Evolutionary conservation across 1,140 invertebrate genomes (phyloP).

Genomic region (Apis mellifera): DNA sequence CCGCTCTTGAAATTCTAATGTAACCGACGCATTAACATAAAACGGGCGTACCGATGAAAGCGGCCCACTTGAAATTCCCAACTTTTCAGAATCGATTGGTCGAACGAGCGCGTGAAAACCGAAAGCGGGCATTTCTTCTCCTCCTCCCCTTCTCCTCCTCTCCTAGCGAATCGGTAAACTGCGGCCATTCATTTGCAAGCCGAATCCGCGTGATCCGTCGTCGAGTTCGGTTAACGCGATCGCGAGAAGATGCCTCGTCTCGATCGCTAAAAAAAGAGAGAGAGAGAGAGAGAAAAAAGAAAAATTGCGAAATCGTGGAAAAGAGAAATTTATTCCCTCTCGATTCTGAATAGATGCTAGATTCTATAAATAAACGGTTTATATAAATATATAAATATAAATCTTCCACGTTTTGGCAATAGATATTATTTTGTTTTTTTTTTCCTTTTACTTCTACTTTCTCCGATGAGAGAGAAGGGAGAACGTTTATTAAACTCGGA

Average conservation of each 20-base stretch:
- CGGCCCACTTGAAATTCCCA: constrained; percentile 8
- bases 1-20: constrained; percentile 36
- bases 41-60: constrained; percentile 19
- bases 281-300: background rate
- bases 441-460: no score
- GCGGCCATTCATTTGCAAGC: constrained; percentile 20
- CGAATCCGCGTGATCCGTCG: constrained; percentile 19
- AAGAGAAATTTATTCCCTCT: constrained; percentile 24
- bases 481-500: no score
- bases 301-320: constrained; percentile 30
- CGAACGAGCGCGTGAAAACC: background rate
- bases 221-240: constrained; percentile 2
- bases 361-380: background rate
- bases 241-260: constrained; percentile 40
- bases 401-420: no score
- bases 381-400: constrained; percentile 1
- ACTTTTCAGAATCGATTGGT: background rate
- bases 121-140: background rate
- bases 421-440: no score
- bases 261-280: constrained; percentile 20
- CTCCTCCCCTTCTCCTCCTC: no score
- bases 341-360: background rate
- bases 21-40: constrained; percentile 11
- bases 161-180: background rate
- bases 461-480: no score